Evolutionary conservation across 2,797 vertebrate genomes (phyloP).

Genomic region (Allobates femoralis): DNA sequence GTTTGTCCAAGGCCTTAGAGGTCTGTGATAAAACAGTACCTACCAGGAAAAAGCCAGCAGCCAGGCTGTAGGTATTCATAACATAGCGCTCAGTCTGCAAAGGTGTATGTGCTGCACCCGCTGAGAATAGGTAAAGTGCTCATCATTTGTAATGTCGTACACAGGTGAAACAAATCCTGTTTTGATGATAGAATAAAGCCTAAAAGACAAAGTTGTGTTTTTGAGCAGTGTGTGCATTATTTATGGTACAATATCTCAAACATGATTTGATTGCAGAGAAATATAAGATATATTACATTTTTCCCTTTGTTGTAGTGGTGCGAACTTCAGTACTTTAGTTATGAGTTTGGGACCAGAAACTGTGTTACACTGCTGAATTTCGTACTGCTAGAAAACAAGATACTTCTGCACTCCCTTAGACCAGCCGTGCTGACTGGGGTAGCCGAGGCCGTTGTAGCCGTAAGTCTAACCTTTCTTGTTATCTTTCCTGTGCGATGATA

Average conservation of each 20-base stretch:
- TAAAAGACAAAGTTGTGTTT: neutral
- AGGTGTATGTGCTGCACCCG: too few species aligned
- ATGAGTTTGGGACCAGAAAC: slow-evolving; percentile 96
- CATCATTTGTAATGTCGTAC: too few species aligned
- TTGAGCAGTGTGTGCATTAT: neutral
- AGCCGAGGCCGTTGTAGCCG: slow-evolving; percentile 95
- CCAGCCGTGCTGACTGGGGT: slow-evolving; percentile 95
- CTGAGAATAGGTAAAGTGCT: too few species aligned
- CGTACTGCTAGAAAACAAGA: slow-evolving; percentile 92
- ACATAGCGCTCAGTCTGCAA: too few species aligned
- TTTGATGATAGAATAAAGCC: neutral
- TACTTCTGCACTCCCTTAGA: slow-evolving; percentile 94
- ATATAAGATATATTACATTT: neutral
- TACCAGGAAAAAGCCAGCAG: too few species aligned
- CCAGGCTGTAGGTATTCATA: too few species aligned
- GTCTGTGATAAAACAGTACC: too few species aligned
- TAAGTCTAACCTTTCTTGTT: slow-evolving; percentile 74
- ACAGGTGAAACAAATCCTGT: too few species aligned
- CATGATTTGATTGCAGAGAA: neutral
- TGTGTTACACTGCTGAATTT: slow-evolving; percentile 92
- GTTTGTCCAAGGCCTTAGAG: too few species aligned
- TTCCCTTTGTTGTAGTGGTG: slow-evolving; percentile 80
- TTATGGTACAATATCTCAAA: neutral
- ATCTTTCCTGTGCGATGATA: neutral
- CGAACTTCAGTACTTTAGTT: slow-evolving; percentile 92